Evolutionary conservation across 2,113 vertebrate species (phyloP), one percentile per base, ranked within the genome.

Genomic region (Stigmatopora argus): DNA sequence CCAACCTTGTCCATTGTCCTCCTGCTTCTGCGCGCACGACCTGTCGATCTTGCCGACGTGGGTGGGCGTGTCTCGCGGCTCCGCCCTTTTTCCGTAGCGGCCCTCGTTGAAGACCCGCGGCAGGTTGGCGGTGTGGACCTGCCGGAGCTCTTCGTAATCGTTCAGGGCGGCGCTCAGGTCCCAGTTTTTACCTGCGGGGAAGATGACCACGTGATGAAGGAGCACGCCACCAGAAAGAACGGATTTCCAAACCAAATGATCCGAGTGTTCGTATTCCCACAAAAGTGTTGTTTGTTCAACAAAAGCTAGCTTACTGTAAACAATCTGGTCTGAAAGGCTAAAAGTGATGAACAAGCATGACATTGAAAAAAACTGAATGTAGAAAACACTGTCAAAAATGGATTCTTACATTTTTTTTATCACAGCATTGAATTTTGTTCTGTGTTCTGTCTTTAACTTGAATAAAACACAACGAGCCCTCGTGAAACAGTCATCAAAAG

Each of bases 121-220:
- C 88, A 98, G 91, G 90, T 95, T 95, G 90, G 96, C 86, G 82
- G 84, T 96, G 87, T 95, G 95, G 78, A 96, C 96, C 89, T 98
- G 96, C 73, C 95, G 90, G 72, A 99, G 95, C 86, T 99, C 94
- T 85, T 99, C 96, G 66, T 94, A 99, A 80, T 98, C 96, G 57
- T 88, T 96, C 64, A 99, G 85, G 64, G 97, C 97, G 21, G 97
- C 97, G 5, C 94, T 93, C 84, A 98, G 86, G 92, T 99, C 97
- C 97, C 97, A 99, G 81, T 98, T 98, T 90, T 99, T 99, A 86
- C 97, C 97, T 99, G 76, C 34, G 62, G 78, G 77, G 61, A 53
- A 34, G 4, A 55, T 3, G 26, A 26, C 12, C 23, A 31, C 1
- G 35, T 35, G 3, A 49, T 19, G 17, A 49, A n/a, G 6, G 23